Conservation (phyloP, 2,113 vertebrate species). For the Muntiacus muntjak region DNA sequence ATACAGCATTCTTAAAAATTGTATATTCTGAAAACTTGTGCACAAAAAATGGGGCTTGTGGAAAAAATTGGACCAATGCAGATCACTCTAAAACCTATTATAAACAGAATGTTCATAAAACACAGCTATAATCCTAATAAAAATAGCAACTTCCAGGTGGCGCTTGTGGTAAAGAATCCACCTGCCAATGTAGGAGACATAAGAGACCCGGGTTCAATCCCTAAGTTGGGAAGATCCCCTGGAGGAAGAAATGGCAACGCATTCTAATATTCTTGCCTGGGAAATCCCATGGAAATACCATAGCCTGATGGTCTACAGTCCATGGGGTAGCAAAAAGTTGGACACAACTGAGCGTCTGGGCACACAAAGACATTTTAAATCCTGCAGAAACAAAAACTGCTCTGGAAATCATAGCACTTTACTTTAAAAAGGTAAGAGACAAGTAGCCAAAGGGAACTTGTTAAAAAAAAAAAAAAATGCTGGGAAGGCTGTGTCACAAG, state of each 20-base stretch:
- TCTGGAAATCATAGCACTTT: background rate
- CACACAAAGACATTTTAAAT: background rate
- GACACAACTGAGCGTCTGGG: background rate
- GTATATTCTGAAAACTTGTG: background rate
- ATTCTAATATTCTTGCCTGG: background rate
- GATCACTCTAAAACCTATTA: background rate
- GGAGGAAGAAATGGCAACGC: background rate
- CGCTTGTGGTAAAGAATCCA: background rate
- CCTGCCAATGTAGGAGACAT: background rate
- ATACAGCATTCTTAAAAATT: background rate
- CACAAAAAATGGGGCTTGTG: background rate
- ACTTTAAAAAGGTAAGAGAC: background rate
- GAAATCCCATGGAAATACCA: background rate
- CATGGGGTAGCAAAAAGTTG: background rate
- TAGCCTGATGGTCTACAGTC: background rate
- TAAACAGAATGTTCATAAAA: background rate
- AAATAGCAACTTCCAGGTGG: background rate
- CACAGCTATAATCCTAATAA: background rate
- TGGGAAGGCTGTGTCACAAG: no score
- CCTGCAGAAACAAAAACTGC: background rate
- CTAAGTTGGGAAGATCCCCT: background rate
- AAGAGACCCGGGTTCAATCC: accelerated
- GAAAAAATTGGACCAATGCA: background rate
- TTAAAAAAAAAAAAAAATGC: background rate
- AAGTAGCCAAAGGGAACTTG: background rate